Conservation (phyloP, 2,888 invertebrate genomes). For the Oscheius sp. region DNA sequence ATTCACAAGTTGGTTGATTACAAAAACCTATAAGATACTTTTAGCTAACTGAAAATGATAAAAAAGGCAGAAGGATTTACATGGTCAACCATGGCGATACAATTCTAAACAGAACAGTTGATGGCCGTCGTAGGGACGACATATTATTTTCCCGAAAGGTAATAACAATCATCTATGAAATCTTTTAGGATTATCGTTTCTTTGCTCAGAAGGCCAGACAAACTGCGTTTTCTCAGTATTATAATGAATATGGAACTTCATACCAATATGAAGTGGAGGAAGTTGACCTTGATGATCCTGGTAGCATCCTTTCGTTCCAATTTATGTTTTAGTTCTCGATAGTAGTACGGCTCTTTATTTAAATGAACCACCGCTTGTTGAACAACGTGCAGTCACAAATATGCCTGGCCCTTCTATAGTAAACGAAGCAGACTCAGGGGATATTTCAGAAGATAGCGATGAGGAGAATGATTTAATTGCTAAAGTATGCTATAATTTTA, state of each 20-base stretch:
- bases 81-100: slow-evolving; percentile 38
- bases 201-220: slow-evolving; percentile 13
- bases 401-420: neutral
- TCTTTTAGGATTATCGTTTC: slow-evolving; percentile 13
- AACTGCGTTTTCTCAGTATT: slow-evolving; percentile 7
- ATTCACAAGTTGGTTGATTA: slow-evolving; percentile 28
- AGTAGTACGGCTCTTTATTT: neutral
- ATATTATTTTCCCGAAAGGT: neutral
- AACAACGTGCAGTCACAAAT: neutral
- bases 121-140: neutral
- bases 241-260: neutral
- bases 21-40: neutral
- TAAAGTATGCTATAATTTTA: neutral
- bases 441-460: slow-evolving; percentile 49
- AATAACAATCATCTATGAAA: neutral
- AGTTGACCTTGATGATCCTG: neutral
- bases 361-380: slow-evolving; percentile 6
- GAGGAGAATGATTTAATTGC: slow-evolving; percentile 40
- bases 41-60: slow-evolving; percentile 35
- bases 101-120: slow-evolving; percentile 4
- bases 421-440: neutral
- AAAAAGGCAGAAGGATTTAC: slow-evolving; percentile 41
- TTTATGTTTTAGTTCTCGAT: neutral
- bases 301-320: neutral
- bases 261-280: slow-evolving; percentile 9